Conservation (phyloP, 2,113 vertebrate genomes). For the Glareola pratincola region DNA sequence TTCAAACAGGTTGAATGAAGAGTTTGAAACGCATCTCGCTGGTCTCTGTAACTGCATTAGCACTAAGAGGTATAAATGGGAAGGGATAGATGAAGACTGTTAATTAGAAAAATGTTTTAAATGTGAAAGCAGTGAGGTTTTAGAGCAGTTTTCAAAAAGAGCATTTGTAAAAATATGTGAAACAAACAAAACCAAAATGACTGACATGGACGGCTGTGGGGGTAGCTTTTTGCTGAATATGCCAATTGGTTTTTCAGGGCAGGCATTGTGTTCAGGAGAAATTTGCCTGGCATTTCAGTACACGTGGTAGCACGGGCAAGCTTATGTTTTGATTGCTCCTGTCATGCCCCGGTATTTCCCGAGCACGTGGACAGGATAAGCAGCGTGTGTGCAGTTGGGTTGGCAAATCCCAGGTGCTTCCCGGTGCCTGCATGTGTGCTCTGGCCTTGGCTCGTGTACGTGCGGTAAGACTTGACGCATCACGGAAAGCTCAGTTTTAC, state of each 20-base stretch:
- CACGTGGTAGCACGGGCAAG: not conserved
- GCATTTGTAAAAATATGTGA: not conserved
- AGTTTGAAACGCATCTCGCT: not conserved
- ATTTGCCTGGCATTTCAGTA: not conserved
- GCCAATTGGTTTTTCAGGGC: not conserved
- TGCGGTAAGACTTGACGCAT: not conserved
- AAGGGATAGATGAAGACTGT: not conserved
- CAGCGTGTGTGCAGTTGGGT: not conserved
- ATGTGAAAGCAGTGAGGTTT: not conserved
- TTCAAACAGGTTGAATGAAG: not conserved
- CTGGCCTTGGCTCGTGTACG: not conserved
- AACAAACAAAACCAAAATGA: not conserved
- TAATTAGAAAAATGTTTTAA: not conserved
- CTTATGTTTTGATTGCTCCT: not conserved
- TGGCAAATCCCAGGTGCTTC: not conserved
- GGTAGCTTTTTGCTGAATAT: not conserved
- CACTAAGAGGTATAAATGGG: not conserved
- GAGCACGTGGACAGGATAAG: not conserved
- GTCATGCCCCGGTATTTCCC: accelerated
- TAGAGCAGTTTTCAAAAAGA: not conserved
- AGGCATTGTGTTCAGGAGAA: not conserved
- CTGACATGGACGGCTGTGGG: not conserved
- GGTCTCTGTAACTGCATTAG: not conserved
- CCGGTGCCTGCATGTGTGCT: not conserved
- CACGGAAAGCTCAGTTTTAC: not conserved